Evolutionary conservation across 2,113 vertebrate genomes (phyloP).

Genomic region (Dendropsophus ebraccatus): DNA sequence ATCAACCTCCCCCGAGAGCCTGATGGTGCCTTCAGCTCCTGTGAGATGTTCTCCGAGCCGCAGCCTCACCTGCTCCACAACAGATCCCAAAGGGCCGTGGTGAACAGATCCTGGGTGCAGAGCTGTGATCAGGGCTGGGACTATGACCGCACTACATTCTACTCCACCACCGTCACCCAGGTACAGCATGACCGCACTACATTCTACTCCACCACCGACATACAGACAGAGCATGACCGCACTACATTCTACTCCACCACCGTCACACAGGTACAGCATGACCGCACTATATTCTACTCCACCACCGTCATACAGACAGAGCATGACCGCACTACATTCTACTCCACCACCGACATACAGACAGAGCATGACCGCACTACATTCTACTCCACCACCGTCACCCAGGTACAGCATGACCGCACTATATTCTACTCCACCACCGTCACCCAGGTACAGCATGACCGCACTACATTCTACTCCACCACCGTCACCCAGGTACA

Average conservation of each 20-base stretch:
- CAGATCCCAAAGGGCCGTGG: conserved; percentile 63
- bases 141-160: conserved; percentile 80
- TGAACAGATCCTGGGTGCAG: conserved; percentile 63
- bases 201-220: neutral
- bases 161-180: conserved; percentile 83
- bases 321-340: too few relatives aligned
- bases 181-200: conserved; percentile 69
- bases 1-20: conserved; percentile 73
- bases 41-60: conserved; percentile 76
- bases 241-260: too few relatives aligned
- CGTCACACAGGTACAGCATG: too few relatives aligned
- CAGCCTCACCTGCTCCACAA: conserved; percentile 78
- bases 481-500: too few relatives aligned
- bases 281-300: too few relatives aligned
- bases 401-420: conserved; percentile 82
- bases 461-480: too few relatives aligned
- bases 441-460: too few relatives aligned
- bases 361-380: too few relatives aligned
- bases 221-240: too few relatives aligned
- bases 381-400: conserved; percentile 48
- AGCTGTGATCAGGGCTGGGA: conserved; percentile 83
- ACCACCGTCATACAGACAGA: too few relatives aligned
- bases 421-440: conserved; percentile 75
- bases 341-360: too few relatives aligned
- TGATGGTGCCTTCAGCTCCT: conserved; percentile 77